These are phyloP conservation scores for Megaceryle alcyon DNA, from an alignment of 2,797 vertebrate species.

Conservation along the genomic window DNA sequence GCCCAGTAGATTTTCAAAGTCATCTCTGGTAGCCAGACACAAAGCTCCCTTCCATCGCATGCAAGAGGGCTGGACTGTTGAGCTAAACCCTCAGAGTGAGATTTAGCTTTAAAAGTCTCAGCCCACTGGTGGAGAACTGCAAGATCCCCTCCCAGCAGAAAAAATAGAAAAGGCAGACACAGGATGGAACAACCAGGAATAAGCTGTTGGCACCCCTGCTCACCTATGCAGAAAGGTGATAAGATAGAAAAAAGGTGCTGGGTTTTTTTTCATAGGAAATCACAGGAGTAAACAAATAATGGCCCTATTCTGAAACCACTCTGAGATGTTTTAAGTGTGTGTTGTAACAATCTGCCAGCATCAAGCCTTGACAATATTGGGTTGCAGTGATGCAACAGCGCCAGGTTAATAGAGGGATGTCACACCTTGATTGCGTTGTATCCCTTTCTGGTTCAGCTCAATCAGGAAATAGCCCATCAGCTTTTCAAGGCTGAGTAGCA, in stretches of 20 bases:
- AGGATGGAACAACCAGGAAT: background rate
- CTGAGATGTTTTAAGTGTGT: background rate
- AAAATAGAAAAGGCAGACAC: background rate
- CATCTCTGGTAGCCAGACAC: background rate
- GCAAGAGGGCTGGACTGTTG: background rate
- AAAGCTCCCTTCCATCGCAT: background rate
- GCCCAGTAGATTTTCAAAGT: background rate
- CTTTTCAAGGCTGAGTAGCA: background rate
- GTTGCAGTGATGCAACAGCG: background rate
- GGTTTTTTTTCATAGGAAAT: background rate
- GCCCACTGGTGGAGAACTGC: background rate
- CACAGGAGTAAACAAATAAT: background rate
- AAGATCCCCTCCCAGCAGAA: background rate
- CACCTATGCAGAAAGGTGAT: background rate
- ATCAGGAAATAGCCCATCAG: background rate
- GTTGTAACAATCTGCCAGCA: background rate
- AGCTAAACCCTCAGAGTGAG: background rate
- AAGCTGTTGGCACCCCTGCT: background rate
- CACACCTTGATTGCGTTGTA: background rate
- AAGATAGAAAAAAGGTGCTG: background rate
- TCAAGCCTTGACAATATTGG: background rate
- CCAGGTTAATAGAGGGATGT: background rate
- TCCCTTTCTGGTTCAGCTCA: background rate
- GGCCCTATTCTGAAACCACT: background rate
- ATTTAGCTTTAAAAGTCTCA: background rate